Conservation (phyloP, 2,888 invertebrate genomes). For the Cheilosia variabilis region DNA sequence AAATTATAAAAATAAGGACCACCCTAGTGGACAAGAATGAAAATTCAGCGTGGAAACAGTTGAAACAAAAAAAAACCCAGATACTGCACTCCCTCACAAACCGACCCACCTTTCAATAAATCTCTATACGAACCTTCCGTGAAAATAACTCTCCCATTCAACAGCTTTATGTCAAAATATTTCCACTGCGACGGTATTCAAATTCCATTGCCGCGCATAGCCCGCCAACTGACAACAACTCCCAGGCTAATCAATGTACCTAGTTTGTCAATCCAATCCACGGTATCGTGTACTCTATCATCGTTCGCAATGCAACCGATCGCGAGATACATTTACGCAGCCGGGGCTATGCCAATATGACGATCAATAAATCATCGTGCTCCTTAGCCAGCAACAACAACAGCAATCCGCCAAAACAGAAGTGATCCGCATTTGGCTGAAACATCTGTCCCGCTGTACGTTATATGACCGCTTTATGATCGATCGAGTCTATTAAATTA, state of each 20-base stretch:
- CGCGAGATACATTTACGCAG: slow-evolving; percentile 44
- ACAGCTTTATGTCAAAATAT: neutral
- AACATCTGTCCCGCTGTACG: slow-evolving; percentile 67
- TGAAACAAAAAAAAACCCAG: too few species aligned
- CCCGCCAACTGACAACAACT: neutral
- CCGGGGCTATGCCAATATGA: neutral
- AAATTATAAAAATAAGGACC: too few species aligned
- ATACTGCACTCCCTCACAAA: too few species aligned
- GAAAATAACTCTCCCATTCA: neutral
- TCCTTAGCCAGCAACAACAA: slow-evolving; percentile 7
- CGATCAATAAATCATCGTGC: slow-evolving; percentile 29
- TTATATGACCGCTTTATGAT: slow-evolving; percentile 62
- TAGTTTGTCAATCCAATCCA: slow-evolving; percentile 33
- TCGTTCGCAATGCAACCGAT: slow-evolving; percentile 47
- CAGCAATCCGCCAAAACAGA: slow-evolving; percentile 57
- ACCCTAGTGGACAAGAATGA: too few species aligned
- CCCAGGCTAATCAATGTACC: neutral
- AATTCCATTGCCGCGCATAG: neutral
- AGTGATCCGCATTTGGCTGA: slow-evolving; percentile 60
- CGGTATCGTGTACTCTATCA: slow-evolving; percentile 37
- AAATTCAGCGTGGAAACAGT: too few species aligned
- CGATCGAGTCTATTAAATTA: slow-evolving; percentile 73
- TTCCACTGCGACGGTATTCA: neutral
- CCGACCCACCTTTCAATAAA: too few species aligned
- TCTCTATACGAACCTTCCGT: too few species aligned